Base-by-base conservation (phyloP, 2,113 vertebrate genomes). In the Diadophis punctatus region DNA sequence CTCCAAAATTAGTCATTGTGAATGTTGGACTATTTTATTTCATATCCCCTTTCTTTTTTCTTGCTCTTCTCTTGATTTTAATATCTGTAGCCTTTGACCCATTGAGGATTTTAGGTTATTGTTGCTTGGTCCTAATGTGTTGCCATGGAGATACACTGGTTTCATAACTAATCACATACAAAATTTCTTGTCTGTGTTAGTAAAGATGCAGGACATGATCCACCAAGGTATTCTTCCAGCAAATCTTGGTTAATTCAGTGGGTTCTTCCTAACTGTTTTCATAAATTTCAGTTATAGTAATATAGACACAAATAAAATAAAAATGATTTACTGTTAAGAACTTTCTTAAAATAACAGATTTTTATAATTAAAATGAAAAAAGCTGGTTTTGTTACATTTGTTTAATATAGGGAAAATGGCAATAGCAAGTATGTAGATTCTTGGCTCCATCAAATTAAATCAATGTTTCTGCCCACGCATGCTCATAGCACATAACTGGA, bases 1-100 rank as follows among this genome's bases (percentile, higher is more conserved):
- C 94, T 95, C 94, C 94, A 90, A 96, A 97, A 97, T 97, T 96
- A 96, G 94, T 90, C 88, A 93, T 96, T 95, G 96, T 91, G 86
- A 93, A 95, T 92, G 74, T 91, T 96, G 95, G 94, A 96, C 95
- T 93, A 91, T 95, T 94, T 92, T 93, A 89, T 96, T 94, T 88
- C 86, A 49, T 89, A 0, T 34, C 94, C 93, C 87, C n/a, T 91
- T 12, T 7, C 94, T 93, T 92, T 92, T 51, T 0, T 10, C 30
- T 0, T 0, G 7, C 48, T 89, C 80, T 60, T 0, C 0, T 84
- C 90, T 94, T 94, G 92, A 94, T 96, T 96, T 95, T 0, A 0
- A 18, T 96, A 94, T 95, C 91, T 93, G 87, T 93, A 92, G 93
- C 93, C 95, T 90, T 87, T 95, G 85, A 68, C 74, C 87, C 90